Base-by-base conservation (phyloP, 2,797 vertebrate species). In the Antennarius maculatus region DNA sequence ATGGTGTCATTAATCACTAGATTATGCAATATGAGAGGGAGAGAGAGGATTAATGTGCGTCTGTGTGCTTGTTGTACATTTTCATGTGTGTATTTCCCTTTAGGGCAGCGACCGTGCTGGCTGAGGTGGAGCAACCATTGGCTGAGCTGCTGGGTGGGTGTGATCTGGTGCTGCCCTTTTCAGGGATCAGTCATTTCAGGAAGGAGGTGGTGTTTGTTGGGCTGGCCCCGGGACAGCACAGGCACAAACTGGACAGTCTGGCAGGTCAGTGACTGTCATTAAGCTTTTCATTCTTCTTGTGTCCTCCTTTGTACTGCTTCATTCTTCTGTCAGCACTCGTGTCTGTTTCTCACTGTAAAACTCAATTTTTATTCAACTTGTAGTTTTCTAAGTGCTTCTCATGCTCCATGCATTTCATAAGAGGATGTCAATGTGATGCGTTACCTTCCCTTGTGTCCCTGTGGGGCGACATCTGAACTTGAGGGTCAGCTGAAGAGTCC, bases 141-240 rank as follows among this genome's bases (percentile, higher is more conserved):
- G 93, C 91, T 54, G 85, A 95, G 73, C 88, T 97, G 68, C 92
- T 99, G 61, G 87, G 89, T 80, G 95, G 95, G 90, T 91, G 80
- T 86, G 87, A 74, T 1, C 83, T 98, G 85, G 79, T 91, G 83
- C 90, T 98, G 79, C 93, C 95, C 74, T 98, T 99, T 92, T 90
- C 89, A 62, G 96, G 96, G 60, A 89, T 96, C 50, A 90, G 91
- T 85, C 94, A 96, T 78, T 99, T 98, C 81, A 90, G 73, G 88
- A 94, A 95, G 91, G 95, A 98, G 92, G 94, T 99, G 92, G 96
- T 91, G 82, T 99, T 97, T 89, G 94, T 95, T 68, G 93, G 93
- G 70, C 80, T 99, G 80, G 76, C 84, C 47, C 90, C 93, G 8
- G 95, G 95, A 77, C 92, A 94, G 34, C 93, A 95, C 71, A 57